Percentiles rank a stretch among this genome's conserved stretches.
Evolutionary conservation across 30 jellyfish, hydroid and myxozoan genomes (phyloP).

Genomic region (Nemopilema nomurai): DNA sequence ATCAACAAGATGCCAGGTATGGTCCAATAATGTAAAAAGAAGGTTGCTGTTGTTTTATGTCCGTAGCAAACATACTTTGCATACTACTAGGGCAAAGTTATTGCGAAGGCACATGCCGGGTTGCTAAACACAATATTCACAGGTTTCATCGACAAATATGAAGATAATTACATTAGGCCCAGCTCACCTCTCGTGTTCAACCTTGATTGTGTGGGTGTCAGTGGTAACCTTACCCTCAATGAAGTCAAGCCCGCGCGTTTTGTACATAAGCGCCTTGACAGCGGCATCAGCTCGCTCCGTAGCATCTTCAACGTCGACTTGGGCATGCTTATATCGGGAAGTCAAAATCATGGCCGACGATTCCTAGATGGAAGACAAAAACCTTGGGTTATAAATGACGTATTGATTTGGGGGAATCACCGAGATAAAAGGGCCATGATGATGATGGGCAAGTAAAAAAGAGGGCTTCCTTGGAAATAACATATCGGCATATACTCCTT

Average conservation of each 20-base stretch:
- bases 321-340: constrained; percentile 68
- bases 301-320: constrained; percentile 73
- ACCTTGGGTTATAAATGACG: background rate
- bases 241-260: constrained; percentile 63
- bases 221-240: constrained; percentile 42
- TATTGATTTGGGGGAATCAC: no score
- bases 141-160: background rate
- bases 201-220: constrained; percentile 31
- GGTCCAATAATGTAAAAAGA: no score
- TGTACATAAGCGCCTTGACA: constrained; percentile 69
- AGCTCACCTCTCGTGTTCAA: constrained; percentile 41
- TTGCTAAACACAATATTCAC: no score
- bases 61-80: no score
- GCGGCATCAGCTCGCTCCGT: constrained; percentile 83
- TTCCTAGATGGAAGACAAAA: constrained; percentile 17
- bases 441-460: no score
- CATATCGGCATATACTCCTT: no score
- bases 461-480: no score
- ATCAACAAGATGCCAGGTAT: no score
- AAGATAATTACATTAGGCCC: background rate
- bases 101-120: no score
- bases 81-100: no score
- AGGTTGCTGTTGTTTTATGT: no score
- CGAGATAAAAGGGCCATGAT: no score
- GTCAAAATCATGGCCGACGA: constrained; percentile 59